Percentiles rank a stretch among this genome's conserved stretches.
phyloP scores from a whole-genome alignment of 2,888 invertebrate species.

The Panopea generosa region DNA sequence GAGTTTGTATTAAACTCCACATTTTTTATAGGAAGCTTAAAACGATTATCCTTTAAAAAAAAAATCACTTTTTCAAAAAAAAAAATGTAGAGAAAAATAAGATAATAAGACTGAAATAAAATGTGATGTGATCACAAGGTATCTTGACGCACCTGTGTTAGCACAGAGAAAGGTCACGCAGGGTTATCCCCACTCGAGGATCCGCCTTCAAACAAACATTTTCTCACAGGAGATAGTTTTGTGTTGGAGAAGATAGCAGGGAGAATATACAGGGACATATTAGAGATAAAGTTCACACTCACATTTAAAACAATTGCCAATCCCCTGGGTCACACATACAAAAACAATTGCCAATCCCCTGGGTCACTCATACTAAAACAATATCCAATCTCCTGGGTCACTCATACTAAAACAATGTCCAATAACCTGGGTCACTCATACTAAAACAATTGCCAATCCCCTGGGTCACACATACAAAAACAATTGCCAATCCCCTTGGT shows the following conservation, averaged over 20 bases:
- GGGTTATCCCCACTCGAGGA: constrained; percentile 29
- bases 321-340: too few species aligned
- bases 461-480: too few species aligned
- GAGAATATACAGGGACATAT: constrained; percentile 20
- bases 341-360: too few species aligned
- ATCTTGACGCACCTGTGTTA: constrained; percentile 15
- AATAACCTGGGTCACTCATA: too few species aligned
- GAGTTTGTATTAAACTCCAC: too few species aligned
- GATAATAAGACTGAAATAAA: too few species aligned
- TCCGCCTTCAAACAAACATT: constrained; percentile 35
- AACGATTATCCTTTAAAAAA: neutral
- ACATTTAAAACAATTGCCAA: constrained; percentile 28
- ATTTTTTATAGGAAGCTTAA: too few species aligned
- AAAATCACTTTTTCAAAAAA: neutral
- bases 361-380: too few species aligned
- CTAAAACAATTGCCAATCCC: too few species aligned
- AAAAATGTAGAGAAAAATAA: neutral
- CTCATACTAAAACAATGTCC: too few species aligned
- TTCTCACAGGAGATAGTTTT: constrained; percentile 33
- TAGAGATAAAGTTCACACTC: constrained; percentile 7
- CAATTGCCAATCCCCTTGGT: too few species aligned
- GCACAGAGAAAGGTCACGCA: constrained; percentile 6
- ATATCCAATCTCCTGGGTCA: too few species aligned
- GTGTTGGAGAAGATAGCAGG: constrained; percentile 17
- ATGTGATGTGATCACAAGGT: neutral